These are phyloP conservation scores for Drosophila guanche DNA, from an alignment of 1,140 invertebrate species.

Conservation along the genomic window DNA sequence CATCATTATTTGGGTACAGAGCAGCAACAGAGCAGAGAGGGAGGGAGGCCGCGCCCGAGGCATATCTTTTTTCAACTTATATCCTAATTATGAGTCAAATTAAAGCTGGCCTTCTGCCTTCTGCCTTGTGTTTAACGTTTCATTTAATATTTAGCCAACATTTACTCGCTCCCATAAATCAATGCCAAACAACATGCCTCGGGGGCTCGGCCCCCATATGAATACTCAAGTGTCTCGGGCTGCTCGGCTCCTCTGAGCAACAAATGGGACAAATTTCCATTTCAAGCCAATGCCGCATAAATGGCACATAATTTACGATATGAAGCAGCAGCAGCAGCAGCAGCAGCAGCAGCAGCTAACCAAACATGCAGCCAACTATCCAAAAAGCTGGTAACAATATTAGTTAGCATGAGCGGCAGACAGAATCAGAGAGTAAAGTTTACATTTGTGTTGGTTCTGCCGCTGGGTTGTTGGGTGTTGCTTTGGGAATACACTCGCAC, in stretches of 20 bases:
- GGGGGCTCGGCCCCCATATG: slow-evolving; percentile 38
- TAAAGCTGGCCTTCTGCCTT: slow-evolving; percentile 25
- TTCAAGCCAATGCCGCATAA: slow-evolving; percentile 81
- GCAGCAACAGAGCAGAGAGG: slow-evolving; percentile 3
- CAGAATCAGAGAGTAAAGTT: slow-evolving; percentile 62
- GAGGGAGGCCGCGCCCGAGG: slow-evolving; percentile 4
- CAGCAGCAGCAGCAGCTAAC: slow-evolving; percentile 52
- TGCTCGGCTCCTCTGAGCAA: slow-evolving; percentile 45
- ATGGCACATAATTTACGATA: slow-evolving; percentile 80
- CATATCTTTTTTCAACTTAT: slow-evolving; percentile 9
- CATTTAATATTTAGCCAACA: slow-evolving; percentile 76
- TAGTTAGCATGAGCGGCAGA: slow-evolving; percentile 57
- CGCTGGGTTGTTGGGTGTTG: slow-evolving; percentile 10
- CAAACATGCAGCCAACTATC: slow-evolving; percentile 80
- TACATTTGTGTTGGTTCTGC: slow-evolving; percentile 46
- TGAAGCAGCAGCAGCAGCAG: slow-evolving; percentile 34
- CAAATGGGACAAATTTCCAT: slow-evolving; percentile 82
- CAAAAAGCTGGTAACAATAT: slow-evolving; percentile 79
- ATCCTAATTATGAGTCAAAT: slow-evolving; percentile 61
- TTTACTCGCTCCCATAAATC: slow-evolving; percentile 69
- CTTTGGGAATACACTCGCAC: slow-evolving; percentile 23
- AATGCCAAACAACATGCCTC: slow-evolving; percentile 69
- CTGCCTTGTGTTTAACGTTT: slow-evolving; percentile 59
- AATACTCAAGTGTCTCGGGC: slow-evolving; percentile 76
- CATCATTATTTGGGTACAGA: slow-evolving; percentile 67